These are phyloP conservation scores for Platichthys stellatus DNA, from an alignment of 2,113 vertebrate genomes.

Conservation along the genomic window DNA sequence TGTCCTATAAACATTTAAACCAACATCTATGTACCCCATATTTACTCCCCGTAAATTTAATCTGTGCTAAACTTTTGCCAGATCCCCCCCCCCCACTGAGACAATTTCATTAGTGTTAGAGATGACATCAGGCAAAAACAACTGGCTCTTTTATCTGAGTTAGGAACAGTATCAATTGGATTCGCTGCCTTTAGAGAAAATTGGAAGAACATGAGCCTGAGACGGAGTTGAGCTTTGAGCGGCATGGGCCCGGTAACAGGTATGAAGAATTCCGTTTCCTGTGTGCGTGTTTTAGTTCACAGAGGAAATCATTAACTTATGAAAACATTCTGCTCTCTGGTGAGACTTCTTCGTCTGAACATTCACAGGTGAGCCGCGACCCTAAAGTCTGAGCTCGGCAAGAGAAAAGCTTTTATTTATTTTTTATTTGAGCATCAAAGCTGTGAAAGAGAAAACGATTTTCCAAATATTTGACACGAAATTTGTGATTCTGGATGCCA, in stretches of 20 bases:
- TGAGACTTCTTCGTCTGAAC: slow-evolving; percentile 21
- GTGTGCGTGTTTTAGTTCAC: slow-evolving; percentile 52
- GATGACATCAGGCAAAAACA: slow-evolving; percentile 77
- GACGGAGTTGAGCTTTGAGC: slow-evolving; percentile 37
- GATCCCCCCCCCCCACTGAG: slow-evolving; percentile 46
- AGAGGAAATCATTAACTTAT: slow-evolving; percentile 70
- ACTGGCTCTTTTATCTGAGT: slow-evolving; percentile 63
- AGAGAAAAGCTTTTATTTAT: neutral
- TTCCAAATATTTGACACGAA: neutral
- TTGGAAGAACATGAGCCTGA: slow-evolving; percentile 71
- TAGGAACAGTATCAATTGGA: slow-evolving; percentile 65
- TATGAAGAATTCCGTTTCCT: slow-evolving; percentile 73
- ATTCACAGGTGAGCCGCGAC: slow-evolving; percentile 34
- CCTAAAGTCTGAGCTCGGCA: neutral
- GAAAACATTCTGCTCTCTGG: slow-evolving; percentile 38
- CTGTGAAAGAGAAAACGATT: too few relatives aligned
- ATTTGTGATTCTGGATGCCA: neutral
- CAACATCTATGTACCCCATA: slow-evolving; percentile 45
- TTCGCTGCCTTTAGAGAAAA: slow-evolving; percentile 71
- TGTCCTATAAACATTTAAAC: slow-evolving; percentile 45
- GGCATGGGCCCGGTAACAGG: slow-evolving; percentile 42
- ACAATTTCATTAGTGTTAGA: slow-evolving; percentile 71
- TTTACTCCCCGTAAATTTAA: slow-evolving; percentile 45
- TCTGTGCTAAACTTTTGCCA: slow-evolving; percentile 68
- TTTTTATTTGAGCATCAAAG: too few relatives aligned